Percentiles rank a stretch among this genome's conserved stretches.
Evolutionary conservation across 2,888 invertebrate species (phyloP).

Genomic region (Lepidonotus clava): DNA sequence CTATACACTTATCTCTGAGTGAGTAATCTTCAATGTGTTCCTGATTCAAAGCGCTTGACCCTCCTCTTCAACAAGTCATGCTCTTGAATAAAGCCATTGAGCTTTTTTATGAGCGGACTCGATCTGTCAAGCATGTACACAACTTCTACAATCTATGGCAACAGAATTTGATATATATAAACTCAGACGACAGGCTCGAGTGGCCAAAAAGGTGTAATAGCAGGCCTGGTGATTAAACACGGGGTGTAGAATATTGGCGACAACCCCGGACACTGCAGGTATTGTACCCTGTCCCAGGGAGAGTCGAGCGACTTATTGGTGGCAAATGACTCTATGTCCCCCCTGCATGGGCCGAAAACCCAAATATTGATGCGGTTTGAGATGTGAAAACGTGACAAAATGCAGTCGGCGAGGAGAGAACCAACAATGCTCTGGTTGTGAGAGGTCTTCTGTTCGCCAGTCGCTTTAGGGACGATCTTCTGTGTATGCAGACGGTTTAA

Average conservation of each 20-base stretch:
- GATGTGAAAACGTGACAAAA: conserved; percentile 33
- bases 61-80: not conserved
- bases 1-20: not conserved
- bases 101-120: not conserved
- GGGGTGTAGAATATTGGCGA: conserved; percentile 28
- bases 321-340: not conserved
- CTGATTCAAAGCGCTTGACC: not conserved
- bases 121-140: not conserved
- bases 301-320: not conserved
- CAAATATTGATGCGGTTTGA: conserved; percentile 8
- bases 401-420: not conserved
- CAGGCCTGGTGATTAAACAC: conserved; percentile 13
- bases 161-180: conserved; percentile 33
- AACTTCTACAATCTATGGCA: not conserved
- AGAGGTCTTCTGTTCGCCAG: no score
- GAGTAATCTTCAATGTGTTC: conserved; percentile 6
- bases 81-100: conserved; percentile 12
- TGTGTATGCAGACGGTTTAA: not conserved
- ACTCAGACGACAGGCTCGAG: not conserved
- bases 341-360: not conserved
- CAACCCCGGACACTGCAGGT: not conserved
- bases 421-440: not conserved
- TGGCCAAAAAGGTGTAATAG: conserved; percentile 11
- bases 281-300: not conserved
- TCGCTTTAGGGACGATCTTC: not conserved